Conservation (phyloP, 2,113 vertebrate genomes). For the Seriola rivoliana region DNA sequence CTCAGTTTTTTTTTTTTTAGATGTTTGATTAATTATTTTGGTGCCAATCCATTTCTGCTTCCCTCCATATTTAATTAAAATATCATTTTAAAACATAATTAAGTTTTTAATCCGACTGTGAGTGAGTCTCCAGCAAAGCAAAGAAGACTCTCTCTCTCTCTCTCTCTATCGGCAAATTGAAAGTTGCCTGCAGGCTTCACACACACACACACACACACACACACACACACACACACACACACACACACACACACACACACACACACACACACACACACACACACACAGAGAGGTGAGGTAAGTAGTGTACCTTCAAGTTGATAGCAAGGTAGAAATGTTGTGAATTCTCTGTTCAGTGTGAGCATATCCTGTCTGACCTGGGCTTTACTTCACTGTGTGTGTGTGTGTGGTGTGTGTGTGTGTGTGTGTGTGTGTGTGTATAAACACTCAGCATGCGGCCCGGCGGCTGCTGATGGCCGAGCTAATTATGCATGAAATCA, state of each 20-base stretch:
- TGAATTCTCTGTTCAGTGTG: constrained; percentile 7
- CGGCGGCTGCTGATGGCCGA: constrained; percentile 74
- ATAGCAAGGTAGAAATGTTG: constrained; percentile 26
- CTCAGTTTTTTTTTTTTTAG: constrained; percentile 77
- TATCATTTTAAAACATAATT: constrained; percentile 99
- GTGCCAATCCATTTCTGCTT: constrained; percentile 97
- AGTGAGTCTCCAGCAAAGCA: constrained; percentile 81
- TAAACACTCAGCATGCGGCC: constrained; percentile 57
- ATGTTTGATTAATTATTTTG: constrained; percentile 99
- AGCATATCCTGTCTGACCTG: constrained; percentile 14
- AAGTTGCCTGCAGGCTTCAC: constrained; percentile 53
- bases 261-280: constrained; percentile 30
- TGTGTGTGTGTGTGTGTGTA: constrained; percentile 23
- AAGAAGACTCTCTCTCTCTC: constrained; percentile 41
- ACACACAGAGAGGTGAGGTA: constrained; percentile 32
- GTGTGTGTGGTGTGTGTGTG: constrained; percentile 29
- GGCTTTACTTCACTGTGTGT: background rate
- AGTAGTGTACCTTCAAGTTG: constrained; percentile 9
- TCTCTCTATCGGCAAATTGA: constrained; percentile 63
- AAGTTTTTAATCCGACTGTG: constrained; percentile 94
- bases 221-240: constrained; percentile 31
- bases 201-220: constrained; percentile 28
- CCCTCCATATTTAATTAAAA: constrained; percentile 99
- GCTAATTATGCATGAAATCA: constrained; percentile 87
- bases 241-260: constrained; percentile 28